phyloP scores from a whole-genome alignment of 2,888 invertebrate species.

The Agrotis clavis region DNA sequence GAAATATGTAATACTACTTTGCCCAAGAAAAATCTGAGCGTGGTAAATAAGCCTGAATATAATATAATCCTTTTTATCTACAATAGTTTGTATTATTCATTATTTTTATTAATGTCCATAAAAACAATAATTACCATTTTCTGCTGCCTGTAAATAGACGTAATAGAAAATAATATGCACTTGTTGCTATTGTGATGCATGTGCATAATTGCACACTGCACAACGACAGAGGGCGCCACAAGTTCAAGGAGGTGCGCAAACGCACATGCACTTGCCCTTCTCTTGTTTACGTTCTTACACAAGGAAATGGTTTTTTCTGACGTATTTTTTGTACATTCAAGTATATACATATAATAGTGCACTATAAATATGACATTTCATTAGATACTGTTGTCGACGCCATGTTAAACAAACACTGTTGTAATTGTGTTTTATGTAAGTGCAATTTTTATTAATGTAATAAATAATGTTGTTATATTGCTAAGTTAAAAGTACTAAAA shows the following conservation, averaged over 20 bases:
- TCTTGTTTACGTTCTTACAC: slow-evolving; percentile 1
- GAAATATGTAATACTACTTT: too few species aligned
- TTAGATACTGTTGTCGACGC: background rate
- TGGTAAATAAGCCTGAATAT: too few species aligned
- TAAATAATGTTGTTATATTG: background rate
- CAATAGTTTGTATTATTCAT: background rate
- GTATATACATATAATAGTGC: background rate
- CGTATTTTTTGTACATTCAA: background rate
- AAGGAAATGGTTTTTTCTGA: background rate
- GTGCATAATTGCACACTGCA: slow-evolving; percentile 44
- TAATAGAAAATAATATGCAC: slow-evolving; percentile 18
- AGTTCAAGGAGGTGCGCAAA: slow-evolving; percentile 13
- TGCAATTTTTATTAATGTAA: background rate
- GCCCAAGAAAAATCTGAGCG: too few species aligned
- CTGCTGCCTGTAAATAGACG: background rate
- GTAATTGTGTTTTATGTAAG: background rate
- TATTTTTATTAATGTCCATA: slow-evolving; percentile 16
- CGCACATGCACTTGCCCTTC: slow-evolving; percentile 14
- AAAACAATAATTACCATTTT: slow-evolving; percentile 20
- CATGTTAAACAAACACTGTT: background rate
- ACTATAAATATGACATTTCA: background rate
- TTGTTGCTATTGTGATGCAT: slow-evolving; percentile 28
- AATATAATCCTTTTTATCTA: too few species aligned
- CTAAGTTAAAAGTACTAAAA: background rate
- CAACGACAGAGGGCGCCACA: slow-evolving; percentile 6